Percentiles rank a stretch among this genome's conserved stretches.
phyloP scores from a whole-genome alignment of 1,140 invertebrate species.

The Zaprionus kolodkinae region DNA sequence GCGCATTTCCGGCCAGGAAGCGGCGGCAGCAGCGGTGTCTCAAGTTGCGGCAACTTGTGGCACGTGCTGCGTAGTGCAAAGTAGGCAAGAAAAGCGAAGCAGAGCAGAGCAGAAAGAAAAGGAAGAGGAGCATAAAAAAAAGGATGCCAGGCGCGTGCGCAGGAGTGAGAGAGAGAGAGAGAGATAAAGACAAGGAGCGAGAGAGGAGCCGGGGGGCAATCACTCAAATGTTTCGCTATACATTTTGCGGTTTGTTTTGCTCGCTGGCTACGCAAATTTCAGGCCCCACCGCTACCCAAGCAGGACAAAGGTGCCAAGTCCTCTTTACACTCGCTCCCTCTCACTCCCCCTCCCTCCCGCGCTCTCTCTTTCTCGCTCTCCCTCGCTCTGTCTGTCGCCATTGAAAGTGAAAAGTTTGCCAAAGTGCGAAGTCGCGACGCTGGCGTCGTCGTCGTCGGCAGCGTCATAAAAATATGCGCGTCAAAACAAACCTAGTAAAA shows the following conservation, averaged over 20 bases:
- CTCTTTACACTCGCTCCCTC: conserved; percentile 26
- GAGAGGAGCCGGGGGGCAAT: conserved; percentile 32
- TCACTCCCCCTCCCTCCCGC: not conserved
- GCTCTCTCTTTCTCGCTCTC: not conserved
- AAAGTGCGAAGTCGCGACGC: conserved; percentile 65
- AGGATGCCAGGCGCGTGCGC: conserved; percentile 51
- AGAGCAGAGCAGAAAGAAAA: not conserved
- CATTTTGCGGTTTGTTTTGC: conserved; percentile 78
- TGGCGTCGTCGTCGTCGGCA: not conserved
- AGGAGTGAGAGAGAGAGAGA: conserved; percentile 9
- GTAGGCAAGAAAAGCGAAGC: conserved; percentile 13
- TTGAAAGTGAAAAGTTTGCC: conserved; percentile 83
- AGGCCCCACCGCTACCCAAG: not conserved
- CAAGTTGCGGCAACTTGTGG: conserved; percentile 50
- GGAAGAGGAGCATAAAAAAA: conserved; percentile 16
- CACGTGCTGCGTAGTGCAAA: conserved; percentile 42
- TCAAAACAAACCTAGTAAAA: conserved; percentile 62
- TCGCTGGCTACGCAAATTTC: conserved; percentile 66
- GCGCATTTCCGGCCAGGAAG: conserved; percentile 50
- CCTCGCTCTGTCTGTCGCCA: conserved; percentile 23
- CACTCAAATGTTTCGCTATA: conserved; percentile 43
- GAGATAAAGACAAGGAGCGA: not conserved
- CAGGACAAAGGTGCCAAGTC: conserved; percentile 71
- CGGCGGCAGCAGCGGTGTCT: conserved; percentile 30
- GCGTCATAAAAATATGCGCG: conserved; percentile 54